These are phyloP conservation scores for Drosophila sulfurigaster DNA, from an alignment of 1,140 invertebrate genomes.

Conservation along the genomic window DNA sequence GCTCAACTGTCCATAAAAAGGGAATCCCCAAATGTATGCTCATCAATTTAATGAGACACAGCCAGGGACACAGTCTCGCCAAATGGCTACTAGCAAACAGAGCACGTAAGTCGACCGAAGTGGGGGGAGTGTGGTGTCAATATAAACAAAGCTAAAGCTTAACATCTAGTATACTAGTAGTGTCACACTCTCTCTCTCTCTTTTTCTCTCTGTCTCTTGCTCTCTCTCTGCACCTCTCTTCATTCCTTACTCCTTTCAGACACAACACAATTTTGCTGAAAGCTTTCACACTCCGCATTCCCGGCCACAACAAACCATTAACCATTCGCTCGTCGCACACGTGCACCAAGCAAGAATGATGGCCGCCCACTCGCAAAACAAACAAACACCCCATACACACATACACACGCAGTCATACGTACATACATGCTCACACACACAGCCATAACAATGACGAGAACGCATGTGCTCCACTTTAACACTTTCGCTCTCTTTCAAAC, in stretches of 20 bases:
- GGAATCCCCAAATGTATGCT: constrained; percentile 66
- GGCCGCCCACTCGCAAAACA: constrained; percentile 56
- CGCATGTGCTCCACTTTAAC: constrained; percentile 83
- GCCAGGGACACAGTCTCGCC: constrained; percentile 22
- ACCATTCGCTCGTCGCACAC: constrained; percentile 31
- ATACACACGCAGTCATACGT: constrained; percentile 27
- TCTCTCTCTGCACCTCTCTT: background rate
- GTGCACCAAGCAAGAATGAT: constrained; percentile 59
- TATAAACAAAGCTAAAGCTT: constrained; percentile 34
- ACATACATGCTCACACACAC: constrained; percentile 12
- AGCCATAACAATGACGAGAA: constrained; percentile 34
- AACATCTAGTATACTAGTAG: background rate
- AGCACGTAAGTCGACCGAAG: constrained; percentile 31
- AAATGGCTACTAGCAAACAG: constrained; percentile 45
- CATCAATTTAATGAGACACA: constrained; percentile 63
- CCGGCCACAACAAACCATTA: constrained; percentile 52
- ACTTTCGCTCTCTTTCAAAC: constrained; percentile 80
- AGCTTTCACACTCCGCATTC: constrained; percentile 25
- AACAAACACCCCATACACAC: constrained; percentile 35
- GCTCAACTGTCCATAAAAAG: constrained; percentile 30
- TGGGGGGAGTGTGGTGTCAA: background rate
- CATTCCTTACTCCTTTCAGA: constrained; percentile 46
- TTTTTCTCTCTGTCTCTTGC: constrained; percentile 7
- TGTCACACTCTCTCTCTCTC: background rate
- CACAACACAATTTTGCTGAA: constrained; percentile 48